Evolutionary conservation across 2,888 invertebrate species (phyloP), one percentile per base, ranked within the genome.

Genomic region (Trisateles emortualis): DNA sequence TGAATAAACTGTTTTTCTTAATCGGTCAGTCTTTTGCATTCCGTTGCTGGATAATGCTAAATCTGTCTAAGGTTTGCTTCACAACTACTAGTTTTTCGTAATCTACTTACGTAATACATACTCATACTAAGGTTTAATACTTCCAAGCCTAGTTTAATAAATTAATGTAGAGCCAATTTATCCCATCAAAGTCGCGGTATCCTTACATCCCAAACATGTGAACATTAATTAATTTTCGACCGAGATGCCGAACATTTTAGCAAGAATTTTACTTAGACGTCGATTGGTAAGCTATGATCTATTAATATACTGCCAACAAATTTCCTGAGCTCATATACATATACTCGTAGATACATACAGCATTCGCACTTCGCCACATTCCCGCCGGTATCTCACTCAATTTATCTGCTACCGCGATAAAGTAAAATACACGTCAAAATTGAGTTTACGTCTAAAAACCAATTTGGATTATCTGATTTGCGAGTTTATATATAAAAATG

Each of bases 381-480:
- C 63, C 68, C 58, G 47, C 48, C 65, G 74, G 73, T 89, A 90
- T 90, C 88, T 86, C 81, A 83, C 74, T 79, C 90, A 90, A 90
- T 91, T 90, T 90, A 91, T 90, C 90, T 81, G 73, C 70, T 72
- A 78, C 79, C 79, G 74, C 86, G 90, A 89, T 88, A 88, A 88
- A 87, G 84, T 81, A 84, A 82, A 85, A 86, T 90, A 88, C 88
- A 87, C 85, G 88, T 87, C 88, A 88, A 85, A 90, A 90, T 88
- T 85, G 90, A 90, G 88, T 90, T 87, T 87, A 80, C 89, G 86
- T 84, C 88, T 89, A 89, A 88, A 88, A 90, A 88, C 86, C 90
- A 90, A 90, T 91, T 91, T 86, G 87, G 88, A 90, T 90, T 90
- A 90, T 90, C 91, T 84, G 89, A 89, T 90, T 88, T 86, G 84